Base-by-base conservation (phyloP, 92 coral and sea anemone genomes). In the Meandrina meandrites region DNA sequence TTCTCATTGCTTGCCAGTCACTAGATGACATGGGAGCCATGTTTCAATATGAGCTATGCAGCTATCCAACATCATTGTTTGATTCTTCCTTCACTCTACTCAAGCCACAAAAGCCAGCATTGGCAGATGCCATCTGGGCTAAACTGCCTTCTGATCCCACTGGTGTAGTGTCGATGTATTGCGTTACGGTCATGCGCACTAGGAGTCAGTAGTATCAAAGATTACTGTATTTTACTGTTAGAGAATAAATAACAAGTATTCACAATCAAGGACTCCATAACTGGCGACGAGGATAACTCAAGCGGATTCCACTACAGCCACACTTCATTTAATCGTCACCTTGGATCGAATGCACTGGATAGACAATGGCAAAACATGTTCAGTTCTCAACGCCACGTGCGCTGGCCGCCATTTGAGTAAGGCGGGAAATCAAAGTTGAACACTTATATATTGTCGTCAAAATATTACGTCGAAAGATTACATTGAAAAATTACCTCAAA, bases 21-120 rank as follows among this genome's bases (percentile, higher is more conserved):
- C 66, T 76, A 76, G 76, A 77, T 75, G 81, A 84, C 60, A 84
- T 67, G 78, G 40, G 53, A 21, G 84, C 78, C 64, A 45, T 76
- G 24, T 77, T 85, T 22, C 24, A 77, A 14, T 45, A 40, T 85
- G 82, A 85, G 76, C 83, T 85, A 22, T 76, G 88, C 83, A 76
- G 83, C 47, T 77, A 85, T 76, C 88, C 88, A 85, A 11, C 88
- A 76, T 24, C 88, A 66, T 66, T 85, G 81, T 84, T 84, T 84
- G 81, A 53, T 84, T 84, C 88, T 34, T 84, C 88, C 3, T 72
- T 84, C 14, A 73, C 48, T 80, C 79, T 74, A n/a, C 81, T 84
- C 15, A 53, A 84, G 88, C 88, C 81, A 35, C 78, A 73, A 73
- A 42, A 73, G 73, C 80, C 75, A 47, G 90, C 58, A 47, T 58